These are phyloP conservation scores for Osmoderma eremita DNA, from an alignment of 2,888 invertebrate species.

Conservation along the genomic window DNA sequence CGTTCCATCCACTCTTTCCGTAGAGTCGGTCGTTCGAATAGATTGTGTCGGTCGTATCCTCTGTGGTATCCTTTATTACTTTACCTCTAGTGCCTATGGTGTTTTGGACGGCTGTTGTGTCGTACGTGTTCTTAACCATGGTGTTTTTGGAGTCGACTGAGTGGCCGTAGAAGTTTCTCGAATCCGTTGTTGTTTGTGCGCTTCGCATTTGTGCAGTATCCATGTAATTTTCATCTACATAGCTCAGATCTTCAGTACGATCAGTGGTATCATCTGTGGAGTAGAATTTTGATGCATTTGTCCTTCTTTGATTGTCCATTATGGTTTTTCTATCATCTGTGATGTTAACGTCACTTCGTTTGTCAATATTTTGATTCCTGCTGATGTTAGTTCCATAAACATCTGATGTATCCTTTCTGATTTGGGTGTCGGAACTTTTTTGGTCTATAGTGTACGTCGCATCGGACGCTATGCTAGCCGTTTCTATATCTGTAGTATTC, in stretches of 20 bases:
- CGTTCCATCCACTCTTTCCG: constrained; percentile 63
- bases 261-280: constrained; percentile 9
- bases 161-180: constrained; percentile 59
- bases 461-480: background rate
- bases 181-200: constrained; percentile 53
- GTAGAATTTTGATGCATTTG: constrained; percentile 18
- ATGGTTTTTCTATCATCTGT: constrained; percentile 4
- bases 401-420: background rate
- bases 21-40: constrained; percentile 61
- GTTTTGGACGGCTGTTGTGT: constrained; percentile 60
- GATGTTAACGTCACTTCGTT: background rate
- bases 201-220: constrained; percentile 54
- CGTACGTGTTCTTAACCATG: constrained; percentile 58
- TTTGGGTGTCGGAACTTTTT: background rate
- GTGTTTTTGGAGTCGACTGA: constrained; percentile 55
- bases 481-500: constrained; percentile 12
- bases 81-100: constrained; percentile 62
- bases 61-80: constrained; percentile 65
- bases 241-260: constrained; percentile 39
- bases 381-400: background rate
- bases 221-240: constrained; percentile 55
- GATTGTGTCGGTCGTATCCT: constrained; percentile 60
- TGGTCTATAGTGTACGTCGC: background rate
- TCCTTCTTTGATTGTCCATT: constrained; percentile 1
- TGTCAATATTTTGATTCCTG: background rate